Evolutionary conservation across 2,113 vertebrate species (phyloP).

Genomic region (Sitta europaea): DNA sequence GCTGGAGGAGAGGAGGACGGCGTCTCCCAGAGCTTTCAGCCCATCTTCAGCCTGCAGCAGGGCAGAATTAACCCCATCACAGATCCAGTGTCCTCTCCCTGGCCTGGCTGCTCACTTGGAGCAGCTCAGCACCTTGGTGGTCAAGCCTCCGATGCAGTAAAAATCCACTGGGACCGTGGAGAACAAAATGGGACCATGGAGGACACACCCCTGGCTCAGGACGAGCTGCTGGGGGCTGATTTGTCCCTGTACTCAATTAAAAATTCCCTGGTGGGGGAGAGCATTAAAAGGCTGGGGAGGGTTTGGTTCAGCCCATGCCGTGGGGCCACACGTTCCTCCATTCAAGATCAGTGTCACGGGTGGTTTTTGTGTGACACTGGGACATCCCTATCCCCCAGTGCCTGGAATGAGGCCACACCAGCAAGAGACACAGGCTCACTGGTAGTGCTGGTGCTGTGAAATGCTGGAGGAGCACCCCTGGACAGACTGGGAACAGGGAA

Average conservation of each 20-base stretch:
- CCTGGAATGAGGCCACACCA: not conserved
- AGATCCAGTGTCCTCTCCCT: not conserved
- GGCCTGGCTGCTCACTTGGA: accelerated
- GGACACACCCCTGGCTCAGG: not conserved
- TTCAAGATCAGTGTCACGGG: accelerated
- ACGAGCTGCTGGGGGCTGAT: not conserved
- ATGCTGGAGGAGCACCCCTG: not conserved
- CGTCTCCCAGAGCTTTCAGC: not conserved
- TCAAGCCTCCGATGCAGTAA: not conserved
- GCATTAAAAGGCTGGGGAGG: not conserved
- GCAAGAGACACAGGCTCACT: not conserved
- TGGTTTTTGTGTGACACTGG: not conserved
- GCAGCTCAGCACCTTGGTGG: not conserved
- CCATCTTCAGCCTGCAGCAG: not conserved
- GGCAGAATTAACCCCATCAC: not conserved
- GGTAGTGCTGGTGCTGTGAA: not conserved
- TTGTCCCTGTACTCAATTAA: not conserved
- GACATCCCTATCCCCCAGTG: not conserved
- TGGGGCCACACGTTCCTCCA: accelerated
- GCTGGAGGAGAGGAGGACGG: not conserved
- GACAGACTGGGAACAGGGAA: not conserved
- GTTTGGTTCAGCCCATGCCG: not conserved
- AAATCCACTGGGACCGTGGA: not conserved
- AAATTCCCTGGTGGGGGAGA: not conserved
- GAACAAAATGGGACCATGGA: not conserved